Base-by-base conservation (phyloP, 2,888 invertebrate species). In the Eupsilia transversa region DNA sequence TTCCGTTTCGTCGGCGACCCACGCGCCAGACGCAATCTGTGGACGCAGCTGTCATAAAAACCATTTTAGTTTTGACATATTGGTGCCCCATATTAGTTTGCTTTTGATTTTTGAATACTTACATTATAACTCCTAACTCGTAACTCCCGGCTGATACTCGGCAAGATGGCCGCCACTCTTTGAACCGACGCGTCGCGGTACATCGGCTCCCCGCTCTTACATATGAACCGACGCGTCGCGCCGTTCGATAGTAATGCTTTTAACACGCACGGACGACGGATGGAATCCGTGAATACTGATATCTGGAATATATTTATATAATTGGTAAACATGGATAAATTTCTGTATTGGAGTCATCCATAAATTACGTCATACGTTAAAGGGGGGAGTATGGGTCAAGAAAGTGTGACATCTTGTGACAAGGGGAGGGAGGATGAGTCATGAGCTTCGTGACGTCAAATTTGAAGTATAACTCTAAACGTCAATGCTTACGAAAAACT, bases 191-290 rank as follows among this genome's bases (percentile, higher is more conserved):
- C 92, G 73, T 93, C 94, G 3, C 74, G 77, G 0, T 75, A 78
- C 71, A 92, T 82, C 0, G 89, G 82, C 77, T 93, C 94, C 1
- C 94, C 95, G 3, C 89, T 82, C 86, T 95, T 95, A 61, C 90
- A 87, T 10, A 95, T 80, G 71, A 80, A 92, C 0, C 91, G 87
- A 0, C 87, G 84, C 0, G 73, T 71, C 0, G 14, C 14, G 0
- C 94, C 95, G 81, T 89, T 87, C 0, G 90, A 88, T 3, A 92
- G 70, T 1, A 90, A 69, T 3, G 85, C 91, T 0, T 75, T 64
- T 3, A 94, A 0, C 1, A 93, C 80, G 43, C 89, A 90, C 0
- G 95, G 94, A 0, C 94, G 92, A 0, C 93, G 91, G 30, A 91
- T 77, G 0, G 94, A 91, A 74, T 91, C 92, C 0, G 87, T 85